Evolutionary conservation across 2,888 invertebrate species (phyloP).

Genomic region (Drosophila ezoana): DNA sequence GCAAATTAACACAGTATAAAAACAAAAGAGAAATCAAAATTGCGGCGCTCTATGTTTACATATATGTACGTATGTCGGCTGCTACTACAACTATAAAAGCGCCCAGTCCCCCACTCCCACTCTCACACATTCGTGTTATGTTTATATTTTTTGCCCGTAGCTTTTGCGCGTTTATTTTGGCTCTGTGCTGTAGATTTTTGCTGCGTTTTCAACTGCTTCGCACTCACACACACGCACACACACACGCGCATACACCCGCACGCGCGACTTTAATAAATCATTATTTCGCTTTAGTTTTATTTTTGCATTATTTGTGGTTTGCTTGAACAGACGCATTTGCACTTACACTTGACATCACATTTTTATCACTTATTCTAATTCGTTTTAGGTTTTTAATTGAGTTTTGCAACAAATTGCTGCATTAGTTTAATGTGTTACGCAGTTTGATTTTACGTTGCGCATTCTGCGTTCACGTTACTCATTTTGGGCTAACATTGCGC

Average conservation of each 20-base stretch:
- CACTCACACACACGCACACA: slow-evolving; percentile 23
- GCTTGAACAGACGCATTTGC: slow-evolving; percentile 3
- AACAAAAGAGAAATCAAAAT: slow-evolving; percentile 51
- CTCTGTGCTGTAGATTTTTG: slow-evolving; percentile 42
- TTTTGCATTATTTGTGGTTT: slow-evolving; percentile 1
- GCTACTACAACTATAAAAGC: slow-evolving; percentile 1
- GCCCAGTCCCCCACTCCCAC: neutral
- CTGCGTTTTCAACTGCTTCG: slow-evolving; percentile 44
- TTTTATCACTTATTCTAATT: slow-evolving; percentile 65
- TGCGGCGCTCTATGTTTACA: slow-evolving; percentile 50
- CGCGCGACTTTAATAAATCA: slow-evolving; percentile 31
- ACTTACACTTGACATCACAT: slow-evolving; percentile 77
- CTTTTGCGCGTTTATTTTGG: slow-evolving; percentile 62
- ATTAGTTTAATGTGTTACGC: slow-evolving; percentile 51
- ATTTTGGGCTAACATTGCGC: slow-evolving; percentile 39
- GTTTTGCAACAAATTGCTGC: slow-evolving; percentile 62
- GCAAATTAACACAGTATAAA: slow-evolving; percentile 55
- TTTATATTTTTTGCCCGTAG: slow-evolving; percentile 43
- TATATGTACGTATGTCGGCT: slow-evolving; percentile 2
- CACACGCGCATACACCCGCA: slow-evolving; percentile 13
- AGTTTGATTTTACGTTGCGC: slow-evolving; percentile 43
- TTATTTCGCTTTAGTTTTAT: slow-evolving; percentile 21
- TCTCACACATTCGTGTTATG: slow-evolving; percentile 23
- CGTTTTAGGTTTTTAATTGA: slow-evolving; percentile 30
- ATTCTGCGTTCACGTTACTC: slow-evolving; percentile 50